Evolutionary conservation across 2,797 vertebrate genomes (phyloP), one percentile per base, ranked within the genome.

Genomic region (Cuniculus paca): DNA sequence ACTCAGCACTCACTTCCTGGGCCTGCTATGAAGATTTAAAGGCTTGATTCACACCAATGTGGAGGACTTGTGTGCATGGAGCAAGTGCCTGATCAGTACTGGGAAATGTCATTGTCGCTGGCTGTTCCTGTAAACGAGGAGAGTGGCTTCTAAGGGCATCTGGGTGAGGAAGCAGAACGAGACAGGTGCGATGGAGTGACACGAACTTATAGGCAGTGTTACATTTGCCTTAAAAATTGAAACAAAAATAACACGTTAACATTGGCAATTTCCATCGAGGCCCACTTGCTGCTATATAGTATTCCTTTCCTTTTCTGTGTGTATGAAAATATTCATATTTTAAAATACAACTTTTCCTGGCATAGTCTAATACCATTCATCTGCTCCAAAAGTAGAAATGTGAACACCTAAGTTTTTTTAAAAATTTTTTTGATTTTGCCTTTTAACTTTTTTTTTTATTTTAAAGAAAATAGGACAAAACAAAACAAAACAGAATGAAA

Each of bases 401-500:
- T 20, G 83, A 72, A 61, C 17, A 80, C 0, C 5, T 16, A 82
- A 60, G 17, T 54, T 52, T 42, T 52, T 28, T 39, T 68, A 7
- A n/a, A n/a, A n/a, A 2, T 7, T 54, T 20, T 13, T n/a, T 36
- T 11, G 42, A 31, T 80, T 93, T 84, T 68, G 48, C 63, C 70
- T 87, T 86, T 65, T 72, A 54, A 63, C 1, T 63, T 68, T 90
- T 68, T 34, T n/a, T n/a, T n/a, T n/a, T n/a, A n/a, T n/a, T n/a
- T n/a, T n/a, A n/a, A n/a, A n/a, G n/a, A n/a, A n/a, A n/a, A n/a
- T n/a, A n/a, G n/a, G n/a, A n/a, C n/a, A n/a, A n/a, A n/a, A n/a
- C n/a, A n/a, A n/a, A n/a, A n/a, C n/a, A n/a, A n/a, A n/a, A n/a
- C n/a, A n/a, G n/a, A n/a, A n/a, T n/a, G n/a, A n/a, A n/a, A n/a